Base-by-base conservation (phyloP, 2,113 vertebrate species). In the Cheirogaleus medius region DNA sequence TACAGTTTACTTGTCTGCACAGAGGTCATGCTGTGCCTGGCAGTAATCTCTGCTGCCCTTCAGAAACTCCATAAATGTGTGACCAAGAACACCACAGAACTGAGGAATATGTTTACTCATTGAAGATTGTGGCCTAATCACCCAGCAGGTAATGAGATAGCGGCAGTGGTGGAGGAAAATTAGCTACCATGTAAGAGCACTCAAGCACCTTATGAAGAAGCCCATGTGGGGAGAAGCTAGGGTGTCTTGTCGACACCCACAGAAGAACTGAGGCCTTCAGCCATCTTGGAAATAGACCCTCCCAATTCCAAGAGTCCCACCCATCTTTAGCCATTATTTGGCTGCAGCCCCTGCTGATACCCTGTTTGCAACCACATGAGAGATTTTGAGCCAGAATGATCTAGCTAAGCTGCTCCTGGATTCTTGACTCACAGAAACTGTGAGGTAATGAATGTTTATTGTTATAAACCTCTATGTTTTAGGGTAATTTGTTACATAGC, bases 401-500 rank as follows among this genome's bases (percentile, higher is more conserved):
- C 29, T 56, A 73, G 89, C 54, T 47, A 52, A 86, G 66, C 37
- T 66, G 73, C n/a, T 86, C n/a, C 73, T n/a, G 44, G 52, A 89
- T 64, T 69, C 39, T 71, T 74, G 83, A 87, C 44, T 89, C 29
- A 94, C 66, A 82, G 66, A 89, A 78, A 85, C 54, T 37, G 74
- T 54, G 32, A 86, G 73, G 54, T 64, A 87, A 63, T 85, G 60
- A 39, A 71, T 47, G 56, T 56, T 54, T 47, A 23, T 64, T 71
- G 64, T 49, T 71, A 68, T 64, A 81, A 95, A 23, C 37, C 29
- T 88, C 10, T 80, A 5, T 42, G 27, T 81, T 73, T 88, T 82
- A 88, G 17, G 47, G 27, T 64, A 95, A 71, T 91, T 86, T 81
- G 63, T 95, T 80, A 82, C 44, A 87, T 5, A 95, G n/a, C n/a